phyloP scores from a whole-genome alignment of 2,797 vertebrate genomes.

The Phyllotis vaccarum region DNA sequence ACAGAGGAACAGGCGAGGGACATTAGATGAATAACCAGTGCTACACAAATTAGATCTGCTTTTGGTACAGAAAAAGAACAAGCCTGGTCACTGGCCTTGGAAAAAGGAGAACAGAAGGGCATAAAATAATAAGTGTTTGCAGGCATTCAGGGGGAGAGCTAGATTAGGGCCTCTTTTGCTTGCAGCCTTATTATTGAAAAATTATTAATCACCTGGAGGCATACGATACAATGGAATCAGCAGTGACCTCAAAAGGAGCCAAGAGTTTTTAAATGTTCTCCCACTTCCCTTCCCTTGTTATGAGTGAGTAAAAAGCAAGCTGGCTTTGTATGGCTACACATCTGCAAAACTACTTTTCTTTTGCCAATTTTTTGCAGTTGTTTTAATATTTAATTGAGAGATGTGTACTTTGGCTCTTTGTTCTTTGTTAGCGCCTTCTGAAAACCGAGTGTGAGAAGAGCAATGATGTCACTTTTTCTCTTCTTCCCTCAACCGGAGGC shows the following conservation, averaged over 20 bases:
- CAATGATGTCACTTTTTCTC: not conserved
- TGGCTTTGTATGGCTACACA: not conserved
- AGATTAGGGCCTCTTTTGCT: conserved; percentile 49
- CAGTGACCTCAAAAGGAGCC: not conserved
- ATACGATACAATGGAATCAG: conserved; percentile 23
- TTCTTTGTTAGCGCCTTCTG: not conserved
- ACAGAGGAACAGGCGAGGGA: conserved; percentile 25
- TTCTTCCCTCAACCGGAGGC: not conserved
- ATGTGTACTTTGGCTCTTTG: conserved; percentile 4
- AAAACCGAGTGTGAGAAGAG: conserved; percentile 20
- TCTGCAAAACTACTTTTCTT: conserved; percentile 40
- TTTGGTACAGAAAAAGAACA: not conserved
- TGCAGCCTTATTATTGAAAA: conserved; percentile 54
- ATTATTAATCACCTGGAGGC: conserved; percentile 41
- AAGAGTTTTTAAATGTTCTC: not conserved
- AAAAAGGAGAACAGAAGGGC: conserved; percentile 59
- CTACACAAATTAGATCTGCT: conserved; percentile 26
- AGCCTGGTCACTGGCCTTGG: not conserved
- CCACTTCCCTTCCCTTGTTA: not conserved
- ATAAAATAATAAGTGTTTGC: conserved; percentile 63
- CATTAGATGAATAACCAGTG: conserved; percentile 14
- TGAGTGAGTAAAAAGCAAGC: not conserved
- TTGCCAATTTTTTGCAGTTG: conserved; percentile 22
- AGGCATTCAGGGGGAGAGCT: conserved; percentile 44
- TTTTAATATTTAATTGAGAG: conserved; percentile 61